Base-by-base conservation (phyloP, 2,888 invertebrate species). In the Axea sp. region DNA sequence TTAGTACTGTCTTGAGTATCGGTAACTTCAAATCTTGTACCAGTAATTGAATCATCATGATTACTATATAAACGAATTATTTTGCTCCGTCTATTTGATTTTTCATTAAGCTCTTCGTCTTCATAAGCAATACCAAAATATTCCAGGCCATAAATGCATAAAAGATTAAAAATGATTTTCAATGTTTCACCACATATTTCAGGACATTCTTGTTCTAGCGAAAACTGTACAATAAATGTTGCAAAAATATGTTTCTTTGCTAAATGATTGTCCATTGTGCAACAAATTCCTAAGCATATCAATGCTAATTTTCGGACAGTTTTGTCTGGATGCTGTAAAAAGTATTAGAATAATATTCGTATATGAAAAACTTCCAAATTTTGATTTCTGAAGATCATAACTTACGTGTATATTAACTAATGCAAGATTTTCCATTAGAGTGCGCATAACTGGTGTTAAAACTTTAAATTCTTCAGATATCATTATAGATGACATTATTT, bases 231-330 rank as follows among this genome's bases (percentile, higher is more conserved):
- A 68, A 93, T 91, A 79, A 94, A 91, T 81, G 92, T 90, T 2
- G 92, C 89, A 67, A 94, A 90, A 26, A 74, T 51, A 76, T 93
- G 90, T 47, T 92, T 91, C 80, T 91, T 91, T 0, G 95, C 93
- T 49, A 93, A 90, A 8, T 92, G 90, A 65, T 92, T 91, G 80
- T 94, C 94, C 30, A 95, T 85, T 83, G 94, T 90, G 79, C 95
- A 94, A 78, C 91, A 94, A 3, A 94, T 87, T 0, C 93, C 93
- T 0, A 95, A 91, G 2, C 93, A 93, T 80, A 92, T 91, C 3
- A 96, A 85, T 0, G 94, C 93, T 76, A 91, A 89, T 78, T 92
- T 91, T 5, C 93, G 88, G 3, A 95, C 90, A 0, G 89, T 90
- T 0, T 91, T 90, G 76, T 90, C 87, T 1, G 88, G 85, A 67